phyloP scores from a whole-genome alignment of 2,888 invertebrate species.

The Aphrophora alni region DNA sequence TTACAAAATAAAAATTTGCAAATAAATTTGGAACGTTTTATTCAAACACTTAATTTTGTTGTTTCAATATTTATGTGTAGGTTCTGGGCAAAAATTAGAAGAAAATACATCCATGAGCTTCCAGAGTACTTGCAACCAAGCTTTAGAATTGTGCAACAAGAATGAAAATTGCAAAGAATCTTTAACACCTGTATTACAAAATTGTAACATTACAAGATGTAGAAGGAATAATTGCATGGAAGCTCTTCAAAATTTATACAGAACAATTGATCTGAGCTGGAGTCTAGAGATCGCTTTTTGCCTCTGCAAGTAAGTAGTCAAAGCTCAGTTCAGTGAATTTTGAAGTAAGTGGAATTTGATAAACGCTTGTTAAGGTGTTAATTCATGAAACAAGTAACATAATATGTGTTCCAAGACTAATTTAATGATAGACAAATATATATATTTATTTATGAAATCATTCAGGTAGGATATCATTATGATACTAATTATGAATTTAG shows the following conservation, averaged over 20 bases:
- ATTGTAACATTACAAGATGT: conserved; percentile 77
- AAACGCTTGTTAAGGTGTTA: background rate
- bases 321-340: background rate
- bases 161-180: conserved; percentile 79
- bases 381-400: background rate
- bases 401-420: no score
- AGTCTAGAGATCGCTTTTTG: conserved; percentile 92
- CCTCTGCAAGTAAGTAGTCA: conserved; percentile 82
- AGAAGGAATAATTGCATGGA: conserved; percentile 88
- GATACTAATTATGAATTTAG: no score
- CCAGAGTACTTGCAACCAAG: conserved; percentile 87
- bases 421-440: no score
- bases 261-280: conserved; percentile 76
- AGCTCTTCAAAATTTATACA: conserved; percentile 84
- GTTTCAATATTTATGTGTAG: conserved; percentile 48
- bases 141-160: conserved; percentile 81
- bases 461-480: no score
- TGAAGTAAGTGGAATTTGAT: no score
- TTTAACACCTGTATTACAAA: conserved; percentile 82
- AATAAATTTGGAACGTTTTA: no score
- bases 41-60: no score
- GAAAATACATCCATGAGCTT: conserved; percentile 69
- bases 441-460: no score
- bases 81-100: conserved; percentile 62
- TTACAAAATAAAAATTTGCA: no score